Base-by-base conservation (phyloP, 2,797 vertebrate genomes). In the Pseudotriccus pelzelni region DNA sequence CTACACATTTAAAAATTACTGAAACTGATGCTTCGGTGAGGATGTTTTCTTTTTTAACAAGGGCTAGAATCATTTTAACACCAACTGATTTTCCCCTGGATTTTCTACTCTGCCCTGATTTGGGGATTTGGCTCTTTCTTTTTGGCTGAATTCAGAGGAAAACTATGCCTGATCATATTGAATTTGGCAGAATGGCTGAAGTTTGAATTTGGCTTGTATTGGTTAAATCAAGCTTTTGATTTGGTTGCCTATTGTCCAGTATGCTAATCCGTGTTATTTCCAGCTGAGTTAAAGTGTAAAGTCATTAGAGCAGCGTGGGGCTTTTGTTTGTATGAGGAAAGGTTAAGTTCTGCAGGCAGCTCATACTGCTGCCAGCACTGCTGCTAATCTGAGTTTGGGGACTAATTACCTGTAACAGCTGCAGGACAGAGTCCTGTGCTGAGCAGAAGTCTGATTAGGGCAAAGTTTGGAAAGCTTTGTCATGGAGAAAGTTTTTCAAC, bases 271-370 rank as follows among this genome's bases (percentile, higher is more conserved):
- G 14, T 72, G 70, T 95, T 86, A 85, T 66, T 95, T 94, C 94
- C 77, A 88, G 88, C 90, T 90, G 93, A 96, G 83, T 44, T 93
- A 70, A 96, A 93, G 79, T 73, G 91, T 92, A 89, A 95, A 95
- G 97, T 97, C 81, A 41, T 93, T 90, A 77, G 69, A 96, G 78
- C 94, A 90, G 79, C 13, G 0, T 96, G 85, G 90, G 88, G 85
- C 89, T 90, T 94, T 92, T 94, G 93, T 94, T 95, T 83, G 50
- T 90, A 63, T 47, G 70, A 82, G 77, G 58, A 82, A 78, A 87
- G 90, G 94, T 94, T 93, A 84, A 95, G 10, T 83, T 85, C 68
- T 75, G 52, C 55, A 88, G 90, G 69, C 84, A 75, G 93, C 79
- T 89, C 64, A 37, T 63, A 28, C 76, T 70, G 87, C 93, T 94